Conservation (phyloP, 2,888 invertebrate genomes). For the Agriotes lineatus region DNA sequence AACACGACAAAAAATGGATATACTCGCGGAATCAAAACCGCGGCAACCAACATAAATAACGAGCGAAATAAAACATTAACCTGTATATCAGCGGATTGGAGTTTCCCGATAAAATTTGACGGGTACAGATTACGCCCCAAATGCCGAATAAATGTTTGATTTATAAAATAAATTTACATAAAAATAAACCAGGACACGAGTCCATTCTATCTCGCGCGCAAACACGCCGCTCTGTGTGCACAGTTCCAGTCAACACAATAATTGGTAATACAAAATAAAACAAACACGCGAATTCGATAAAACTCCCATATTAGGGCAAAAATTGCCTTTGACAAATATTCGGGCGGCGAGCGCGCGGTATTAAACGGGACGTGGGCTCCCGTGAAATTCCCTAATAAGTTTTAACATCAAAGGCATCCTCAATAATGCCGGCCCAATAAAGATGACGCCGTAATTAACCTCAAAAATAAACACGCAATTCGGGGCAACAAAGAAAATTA, state of each 20-base stretch:
- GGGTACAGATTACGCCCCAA: constrained; percentile 41
- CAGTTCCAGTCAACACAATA: constrained; percentile 11
- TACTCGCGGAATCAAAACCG: constrained; percentile 25
- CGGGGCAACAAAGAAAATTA: constrained; percentile 21
- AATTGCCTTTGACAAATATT: constrained; percentile 5
- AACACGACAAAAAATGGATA: constrained; percentile 21
- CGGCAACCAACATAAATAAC: constrained; percentile 33
- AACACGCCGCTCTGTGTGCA: constrained; percentile 20
- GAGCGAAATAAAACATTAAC: constrained; percentile 38
- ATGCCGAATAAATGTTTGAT: constrained; percentile 39
- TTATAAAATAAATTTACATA: constrained; percentile 46
- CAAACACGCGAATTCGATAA: constrained; percentile 1
- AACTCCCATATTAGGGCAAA: neutral
- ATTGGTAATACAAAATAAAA: constrained; percentile 26
- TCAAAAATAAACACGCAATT: constrained; percentile 32
- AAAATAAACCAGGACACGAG: constrained; percentile 35
- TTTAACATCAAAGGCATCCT: constrained; percentile 28
- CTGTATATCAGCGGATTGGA: constrained; percentile 36
- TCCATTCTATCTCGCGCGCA: constrained; percentile 28
- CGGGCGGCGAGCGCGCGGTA: constrained; percentile 1
- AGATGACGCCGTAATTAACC: constrained; percentile 31
- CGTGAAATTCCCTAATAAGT: constrained; percentile 24
- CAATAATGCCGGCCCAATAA: constrained; percentile 22
- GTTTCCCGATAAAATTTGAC: constrained; percentile 42
- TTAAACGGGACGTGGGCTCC: constrained; percentile 19